phyloP scores from a whole-genome alignment of 1,140 invertebrate genomes.

The Zaprionus vittiger region DNA sequence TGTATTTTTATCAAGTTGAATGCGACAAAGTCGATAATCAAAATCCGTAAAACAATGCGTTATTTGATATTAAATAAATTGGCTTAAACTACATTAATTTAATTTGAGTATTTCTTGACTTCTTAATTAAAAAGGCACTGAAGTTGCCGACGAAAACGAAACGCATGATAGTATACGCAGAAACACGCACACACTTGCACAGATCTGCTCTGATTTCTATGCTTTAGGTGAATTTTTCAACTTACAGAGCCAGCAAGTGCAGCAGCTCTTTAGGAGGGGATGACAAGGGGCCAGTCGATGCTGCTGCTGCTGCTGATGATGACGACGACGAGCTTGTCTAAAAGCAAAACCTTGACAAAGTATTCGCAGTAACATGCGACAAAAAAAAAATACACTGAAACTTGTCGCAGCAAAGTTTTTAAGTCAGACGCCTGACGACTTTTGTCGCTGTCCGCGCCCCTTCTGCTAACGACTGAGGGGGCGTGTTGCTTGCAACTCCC shows the following conservation, averaged over 20 bases:
- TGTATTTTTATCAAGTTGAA: background rate
- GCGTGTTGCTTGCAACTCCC: constrained; percentile 27
- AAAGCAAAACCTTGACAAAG: constrained; percentile 77
- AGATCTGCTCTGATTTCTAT: constrained; percentile 65
- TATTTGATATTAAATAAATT: background rate
- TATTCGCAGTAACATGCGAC: constrained; percentile 69
- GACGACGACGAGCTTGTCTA: constrained; percentile 67
- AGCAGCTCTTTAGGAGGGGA: background rate
- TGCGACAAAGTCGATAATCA: constrained; percentile 24
- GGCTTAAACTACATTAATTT: background rate
- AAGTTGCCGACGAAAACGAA: constrained; percentile 25
- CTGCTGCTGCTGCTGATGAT: constrained; percentile 41
- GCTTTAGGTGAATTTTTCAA: constrained; percentile 67
- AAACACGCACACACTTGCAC: constrained; percentile 10
- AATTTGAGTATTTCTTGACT: background rate
- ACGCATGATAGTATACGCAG: constrained; percentile 10
- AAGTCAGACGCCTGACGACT: constrained; percentile 78
- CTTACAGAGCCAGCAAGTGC: constrained; percentile 36
- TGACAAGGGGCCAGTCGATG: background rate
- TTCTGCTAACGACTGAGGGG: constrained; percentile 31
- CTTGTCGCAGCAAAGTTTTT: constrained; percentile 78
- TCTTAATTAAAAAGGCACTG: too few species aligned
- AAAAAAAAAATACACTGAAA: constrained; percentile 68
- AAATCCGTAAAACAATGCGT: background rate
- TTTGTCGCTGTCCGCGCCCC: constrained; percentile 1